Evolutionary conservation across 2,888 invertebrate genomes (phyloP).

Genomic region (Trachelus stipa): DNA sequence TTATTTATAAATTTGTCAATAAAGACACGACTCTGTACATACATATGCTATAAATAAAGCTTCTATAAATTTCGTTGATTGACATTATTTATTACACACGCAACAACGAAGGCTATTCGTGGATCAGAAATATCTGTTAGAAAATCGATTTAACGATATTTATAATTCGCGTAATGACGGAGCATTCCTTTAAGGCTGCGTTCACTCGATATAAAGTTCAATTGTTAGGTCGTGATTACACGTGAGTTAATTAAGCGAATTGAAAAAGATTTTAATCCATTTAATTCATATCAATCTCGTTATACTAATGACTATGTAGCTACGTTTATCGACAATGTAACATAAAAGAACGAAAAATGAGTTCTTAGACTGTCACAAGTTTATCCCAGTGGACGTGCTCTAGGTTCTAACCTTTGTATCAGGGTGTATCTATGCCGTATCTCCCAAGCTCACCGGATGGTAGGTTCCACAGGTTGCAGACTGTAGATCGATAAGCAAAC

Average conservation of each 20-base stretch:
- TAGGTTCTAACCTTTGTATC: neutral
- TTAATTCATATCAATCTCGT: neutral
- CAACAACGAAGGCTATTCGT: neutral
- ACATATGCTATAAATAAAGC: neutral
- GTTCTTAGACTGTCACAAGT: neutral
- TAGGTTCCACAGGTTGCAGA: constrained; percentile 8
- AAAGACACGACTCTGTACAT: neutral
- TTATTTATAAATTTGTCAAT: neutral
- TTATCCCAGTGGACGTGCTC: neutral
- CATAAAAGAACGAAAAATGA: neutral
- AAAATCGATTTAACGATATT: neutral
- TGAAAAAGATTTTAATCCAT: neutral
- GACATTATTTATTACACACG: neutral
- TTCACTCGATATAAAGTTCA: neutral
- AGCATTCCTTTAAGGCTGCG: neutral
- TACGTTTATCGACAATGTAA: neutral
- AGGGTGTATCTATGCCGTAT: neutral
- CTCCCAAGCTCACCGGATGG: neutral
- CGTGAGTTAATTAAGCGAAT: neutral
- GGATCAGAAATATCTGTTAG: neutral
- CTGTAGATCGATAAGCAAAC: constrained; percentile 9
- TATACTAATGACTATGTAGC: neutral
- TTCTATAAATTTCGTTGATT: neutral
- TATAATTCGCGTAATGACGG: neutral
- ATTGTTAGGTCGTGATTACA: neutral